Percentiles rank a stretch among this genome's conserved stretches.
Evolutionary conservation across 2,113 vertebrate species (phyloP).

Genomic region (Semicossyphus pulcher): DNA sequence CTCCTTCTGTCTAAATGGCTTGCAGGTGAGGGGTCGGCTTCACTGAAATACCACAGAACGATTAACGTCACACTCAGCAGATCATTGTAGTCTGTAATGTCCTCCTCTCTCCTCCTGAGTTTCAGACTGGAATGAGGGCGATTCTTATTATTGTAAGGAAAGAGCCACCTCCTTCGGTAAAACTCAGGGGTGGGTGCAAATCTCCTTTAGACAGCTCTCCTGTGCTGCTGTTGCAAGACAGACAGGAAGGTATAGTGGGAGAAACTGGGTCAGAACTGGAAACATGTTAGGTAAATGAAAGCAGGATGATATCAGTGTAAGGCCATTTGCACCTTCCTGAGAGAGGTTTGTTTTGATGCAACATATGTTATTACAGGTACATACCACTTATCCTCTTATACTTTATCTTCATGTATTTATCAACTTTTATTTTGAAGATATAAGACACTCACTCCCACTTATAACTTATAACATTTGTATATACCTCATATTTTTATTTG

Average conservation of each 20-base stretch:
- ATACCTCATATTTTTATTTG: no score
- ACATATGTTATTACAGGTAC: no score
- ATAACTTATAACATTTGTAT: no score
- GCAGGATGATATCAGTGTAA: background rate
- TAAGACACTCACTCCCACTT: no score
- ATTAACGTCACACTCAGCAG: slow-evolving; percentile 34
- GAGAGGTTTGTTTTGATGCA: no score
- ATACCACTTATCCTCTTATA: no score
- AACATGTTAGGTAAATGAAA: slow-evolving; percentile 11
- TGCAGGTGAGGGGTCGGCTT: slow-evolving; percentile 15
- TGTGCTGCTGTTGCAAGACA: slow-evolving; percentile 23
- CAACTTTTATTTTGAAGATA: no score
- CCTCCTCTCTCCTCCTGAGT: slow-evolving; percentile 7
- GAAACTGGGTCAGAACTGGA: slow-evolving; percentile 59
- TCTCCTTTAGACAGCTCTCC: slow-evolving; percentile 42
- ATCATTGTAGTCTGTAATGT: slow-evolving; percentile 32
- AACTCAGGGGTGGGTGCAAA: slow-evolving; percentile 41
- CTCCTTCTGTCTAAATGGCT: background rate
- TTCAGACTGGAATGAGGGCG: slow-evolving; percentile 56
- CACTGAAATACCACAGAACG: slow-evolving; percentile 6
- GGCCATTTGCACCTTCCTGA: no score
- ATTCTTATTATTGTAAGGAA: slow-evolving; percentile 51
- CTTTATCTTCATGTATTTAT: no score
- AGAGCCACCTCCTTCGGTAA: slow-evolving; percentile 34
- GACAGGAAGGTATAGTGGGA: slow-evolving; percentile 31